Base-by-base conservation (phyloP, 2,888 invertebrate genomes). In the Litoditis marina region DNA sequence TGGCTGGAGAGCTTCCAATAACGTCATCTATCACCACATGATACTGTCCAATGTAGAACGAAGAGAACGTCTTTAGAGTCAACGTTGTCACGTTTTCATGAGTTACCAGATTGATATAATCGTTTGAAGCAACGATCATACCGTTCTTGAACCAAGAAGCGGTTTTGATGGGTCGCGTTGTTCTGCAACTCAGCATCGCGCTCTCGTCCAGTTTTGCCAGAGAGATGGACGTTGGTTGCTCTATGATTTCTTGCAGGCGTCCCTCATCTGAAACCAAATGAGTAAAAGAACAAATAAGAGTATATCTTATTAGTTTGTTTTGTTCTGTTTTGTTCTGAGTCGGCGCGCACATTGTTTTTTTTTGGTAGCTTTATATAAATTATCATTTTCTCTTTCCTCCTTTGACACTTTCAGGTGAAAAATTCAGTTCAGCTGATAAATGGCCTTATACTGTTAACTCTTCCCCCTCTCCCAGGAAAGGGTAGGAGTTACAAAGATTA, bases 131-230 rank as follows among this genome's bases (percentile, higher is more conserved):
- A 19, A 73, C 30, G n/a, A 67, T 60, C 69, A 75, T 69, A 13
- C 72, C 75, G 39, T 69, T 73, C 46, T 64, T 64, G 64, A 72
- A 75, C 75, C 75, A 75, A 16, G 55, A 60, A 3, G 62, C 69
- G 13, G 57, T 58, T 5, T 44, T 51, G 13, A 75, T 71, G 2
- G 64, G 53, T 22, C 63, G 39, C 8, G 57, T 49, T 2, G 75
- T 63, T 55, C 54, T 31, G 47, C 68, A 65, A n/a, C 44, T 60
- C 27, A 74, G 36, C 30, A 50, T 30, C 2, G 68, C 59, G 47
- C 59, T 62, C 3, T 65, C 65, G 30, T 66, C 61, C 54, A 69
- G 57, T 8, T 56, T 42, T 28, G 65, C 63, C 16, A 72, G 63
- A 8, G 70, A 60, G 32, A 64, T 60, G 4, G 72, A 65, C 30